Percentiles rank a stretch among this genome's conserved stretches.
Evolutionary conservation across 2,888 invertebrate genomes (phyloP).

Genomic region (Alloscopus bannaensis): DNA sequence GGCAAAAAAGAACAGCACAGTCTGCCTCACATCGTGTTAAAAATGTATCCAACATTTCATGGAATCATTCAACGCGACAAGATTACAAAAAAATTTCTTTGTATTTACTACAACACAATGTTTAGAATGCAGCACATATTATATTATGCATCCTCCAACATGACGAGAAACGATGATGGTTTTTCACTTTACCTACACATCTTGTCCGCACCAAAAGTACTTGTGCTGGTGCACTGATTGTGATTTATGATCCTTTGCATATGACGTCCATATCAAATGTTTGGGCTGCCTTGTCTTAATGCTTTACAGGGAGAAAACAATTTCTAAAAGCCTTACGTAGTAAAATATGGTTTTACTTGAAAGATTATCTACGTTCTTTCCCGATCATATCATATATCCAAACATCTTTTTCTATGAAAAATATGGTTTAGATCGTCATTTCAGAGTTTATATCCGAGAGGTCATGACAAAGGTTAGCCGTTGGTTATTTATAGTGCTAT

Average conservation of each 20-base stretch:
- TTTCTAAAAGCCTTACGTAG: neutral
- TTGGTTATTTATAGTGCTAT: conserved; percentile 40
- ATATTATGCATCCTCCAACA: too few relatives aligned
- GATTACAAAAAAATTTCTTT: too few relatives aligned
- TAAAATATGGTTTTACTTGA: neutral
- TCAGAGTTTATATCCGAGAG: conserved; percentile 13
- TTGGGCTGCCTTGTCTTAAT: conserved; percentile 5
- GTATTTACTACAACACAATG: too few relatives aligned
- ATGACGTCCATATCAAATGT: conserved; percentile 31
- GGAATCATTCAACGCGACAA: too few relatives aligned
- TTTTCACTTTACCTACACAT: neutral
- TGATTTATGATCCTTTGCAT: conserved; percentile 43
- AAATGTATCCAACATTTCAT: too few relatives aligned
- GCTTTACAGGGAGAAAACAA: conserved; percentile 16
- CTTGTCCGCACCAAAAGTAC: neutral
- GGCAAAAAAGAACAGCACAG: too few relatives aligned
- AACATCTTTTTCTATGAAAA: conserved; percentile 27
- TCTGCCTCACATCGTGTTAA: too few relatives aligned
- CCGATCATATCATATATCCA: too few relatives aligned
- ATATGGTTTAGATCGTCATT: conserved; percentile 31
- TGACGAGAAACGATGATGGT: neutral
- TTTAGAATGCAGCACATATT: too few relatives aligned
- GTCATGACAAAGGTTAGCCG: conserved; percentile 38
- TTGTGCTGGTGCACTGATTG: conserved; percentile 31
- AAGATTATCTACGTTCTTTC: conserved; percentile 8